Percentiles rank a stretch among this genome's conserved stretches.
Evolutionary conservation across 2,888 invertebrate species (phyloP).

Genomic region (Callosobruchus maculatus): DNA sequence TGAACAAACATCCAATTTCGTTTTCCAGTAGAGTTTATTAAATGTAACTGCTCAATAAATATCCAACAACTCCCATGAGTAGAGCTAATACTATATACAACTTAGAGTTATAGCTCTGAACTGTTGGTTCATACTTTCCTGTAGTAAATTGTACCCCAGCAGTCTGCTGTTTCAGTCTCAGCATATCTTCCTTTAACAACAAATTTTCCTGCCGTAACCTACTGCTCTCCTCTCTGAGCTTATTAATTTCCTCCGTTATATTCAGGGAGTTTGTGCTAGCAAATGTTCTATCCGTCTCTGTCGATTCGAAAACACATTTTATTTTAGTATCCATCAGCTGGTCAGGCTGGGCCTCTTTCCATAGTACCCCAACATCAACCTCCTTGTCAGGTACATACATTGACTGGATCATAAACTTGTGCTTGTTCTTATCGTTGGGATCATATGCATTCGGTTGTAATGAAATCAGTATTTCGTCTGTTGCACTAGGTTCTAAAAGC

Average conservation of each 20-base stretch:
- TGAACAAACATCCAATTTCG: background rate
- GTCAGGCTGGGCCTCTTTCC: background rate
- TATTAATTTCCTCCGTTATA: background rate
- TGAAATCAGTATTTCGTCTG: background rate
- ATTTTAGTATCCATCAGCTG: slow-evolving; percentile 1
- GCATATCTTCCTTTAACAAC: background rate
- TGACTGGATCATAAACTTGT: background rate
- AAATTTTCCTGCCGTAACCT: background rate
- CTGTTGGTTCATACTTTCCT: background rate
- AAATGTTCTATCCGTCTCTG: background rate
- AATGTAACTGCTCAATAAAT: background rate
- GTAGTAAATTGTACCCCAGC: background rate
- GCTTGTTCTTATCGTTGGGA: background rate
- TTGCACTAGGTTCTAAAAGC: background rate
- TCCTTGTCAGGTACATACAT: background rate
- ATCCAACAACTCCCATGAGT: background rate
- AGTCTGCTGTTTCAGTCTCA: background rate
- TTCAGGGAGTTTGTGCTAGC: background rate
- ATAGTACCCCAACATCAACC: background rate
- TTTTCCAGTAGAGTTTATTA: background rate
- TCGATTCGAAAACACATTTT: background rate
- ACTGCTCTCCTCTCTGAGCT: background rate
- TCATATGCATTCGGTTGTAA: background rate
- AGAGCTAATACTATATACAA: background rate
- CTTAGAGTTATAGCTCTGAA: background rate